Percentiles rank a stretch among this genome's conserved stretches.
Evolutionary conservation across 2,888 invertebrate genomes (phyloP).

Genomic region (Lamellibrachia columna): DNA sequence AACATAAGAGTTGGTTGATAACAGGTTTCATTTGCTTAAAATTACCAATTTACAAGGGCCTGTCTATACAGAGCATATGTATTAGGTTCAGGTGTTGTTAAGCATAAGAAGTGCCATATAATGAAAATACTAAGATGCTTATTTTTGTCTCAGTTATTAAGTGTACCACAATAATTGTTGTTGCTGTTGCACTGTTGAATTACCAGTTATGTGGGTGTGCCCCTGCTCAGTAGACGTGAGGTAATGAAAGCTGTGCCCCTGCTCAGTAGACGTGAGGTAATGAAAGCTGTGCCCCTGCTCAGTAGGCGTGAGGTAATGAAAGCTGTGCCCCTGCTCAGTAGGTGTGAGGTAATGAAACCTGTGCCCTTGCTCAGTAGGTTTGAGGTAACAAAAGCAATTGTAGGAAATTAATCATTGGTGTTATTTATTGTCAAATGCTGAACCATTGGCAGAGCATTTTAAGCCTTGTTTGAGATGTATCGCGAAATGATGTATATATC

Average conservation of each 20-base stretch:
- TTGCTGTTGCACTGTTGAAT: background rate
- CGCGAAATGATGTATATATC: background rate
- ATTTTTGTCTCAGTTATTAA: background rate
- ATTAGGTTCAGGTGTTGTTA: background rate
- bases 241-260: too few species aligned
- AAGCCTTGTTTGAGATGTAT: background rate
- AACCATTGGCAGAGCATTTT: background rate
- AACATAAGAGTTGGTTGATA: background rate
- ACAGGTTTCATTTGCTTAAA: background rate
- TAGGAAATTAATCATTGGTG: background rate
- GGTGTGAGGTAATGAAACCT: too few species aligned
- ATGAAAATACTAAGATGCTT: background rate
- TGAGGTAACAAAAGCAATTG: background rate
- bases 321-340: too few species aligned
- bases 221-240: too few species aligned
- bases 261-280: too few species aligned
- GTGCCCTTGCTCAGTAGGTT: background rate
- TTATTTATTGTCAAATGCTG: slow-evolving; percentile 5
- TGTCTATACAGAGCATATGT: background rate
- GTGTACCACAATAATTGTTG: background rate
- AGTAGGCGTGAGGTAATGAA: too few species aligned
- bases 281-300: too few species aligned
- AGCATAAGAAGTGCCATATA: background rate
- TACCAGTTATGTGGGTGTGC: background rate
- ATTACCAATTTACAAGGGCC: background rate